These are phyloP conservation scores for Porites evermanni DNA, from an alignment of 92 coral and sea anemone species.

Conservation along the genomic window DNA sequence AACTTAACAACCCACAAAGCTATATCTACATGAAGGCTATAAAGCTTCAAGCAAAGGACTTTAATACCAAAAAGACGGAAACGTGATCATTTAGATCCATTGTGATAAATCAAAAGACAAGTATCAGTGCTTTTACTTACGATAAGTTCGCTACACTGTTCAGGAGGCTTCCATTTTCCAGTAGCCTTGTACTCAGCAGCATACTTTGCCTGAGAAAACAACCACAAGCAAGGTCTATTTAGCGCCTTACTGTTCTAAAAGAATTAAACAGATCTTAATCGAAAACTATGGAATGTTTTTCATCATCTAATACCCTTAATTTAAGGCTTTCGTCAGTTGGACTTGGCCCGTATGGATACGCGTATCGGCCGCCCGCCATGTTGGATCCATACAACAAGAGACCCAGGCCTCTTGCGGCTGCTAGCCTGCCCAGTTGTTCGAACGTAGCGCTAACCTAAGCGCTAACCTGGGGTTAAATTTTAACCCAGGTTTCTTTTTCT, in stretches of 20 bases:
- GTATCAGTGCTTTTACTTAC: slow-evolving; percentile 45
- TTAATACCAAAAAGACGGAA: too few species aligned
- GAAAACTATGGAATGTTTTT: background rate
- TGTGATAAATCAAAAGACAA: background rate
- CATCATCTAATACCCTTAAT: slow-evolving; percentile 53
- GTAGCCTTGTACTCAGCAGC: slow-evolving; percentile 43
- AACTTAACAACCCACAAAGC: too few species aligned
- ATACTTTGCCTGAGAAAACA: slow-evolving; percentile 26
- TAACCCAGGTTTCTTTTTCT: too few species aligned
- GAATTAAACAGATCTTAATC: background rate
- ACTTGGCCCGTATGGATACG: slow-evolving; percentile 70
- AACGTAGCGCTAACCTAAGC: too few species aligned
- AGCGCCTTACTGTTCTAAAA: background rate
- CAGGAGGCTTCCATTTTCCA: slow-evolving; percentile 60
- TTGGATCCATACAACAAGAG: slow-evolving; percentile 48
- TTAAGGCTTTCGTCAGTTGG: slow-evolving; percentile 84
- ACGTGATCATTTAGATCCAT: background rate
- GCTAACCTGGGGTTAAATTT: too few species aligned
- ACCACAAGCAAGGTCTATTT: background rate
- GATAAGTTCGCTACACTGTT: slow-evolving; percentile 63
- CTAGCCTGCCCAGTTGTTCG: background rate
- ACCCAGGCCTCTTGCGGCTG: slow-evolving; percentile 24
- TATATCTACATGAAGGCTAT: too few species aligned
- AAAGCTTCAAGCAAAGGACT: too few species aligned
- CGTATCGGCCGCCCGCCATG: slow-evolving; percentile 72